Conservation (phyloP, 1,140 invertebrate species). For the Ylistrum balloti region DNA sequence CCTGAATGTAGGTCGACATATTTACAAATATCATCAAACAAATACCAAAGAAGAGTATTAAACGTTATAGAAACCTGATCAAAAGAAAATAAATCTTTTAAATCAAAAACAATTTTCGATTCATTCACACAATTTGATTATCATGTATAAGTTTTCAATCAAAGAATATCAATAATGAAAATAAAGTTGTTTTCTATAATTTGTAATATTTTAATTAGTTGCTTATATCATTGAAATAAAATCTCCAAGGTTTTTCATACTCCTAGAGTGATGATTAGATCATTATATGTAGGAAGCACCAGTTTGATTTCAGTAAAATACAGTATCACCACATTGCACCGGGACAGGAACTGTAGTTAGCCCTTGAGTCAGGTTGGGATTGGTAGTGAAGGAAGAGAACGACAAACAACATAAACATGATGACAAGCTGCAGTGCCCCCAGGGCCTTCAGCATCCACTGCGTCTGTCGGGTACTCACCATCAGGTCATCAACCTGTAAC, state of each 20-base stretch:
- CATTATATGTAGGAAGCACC: neutral
- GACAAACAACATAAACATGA: slow-evolving; percentile 9
- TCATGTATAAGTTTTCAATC: neutral
- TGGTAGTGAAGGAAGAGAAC: neutral
- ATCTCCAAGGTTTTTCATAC: neutral
- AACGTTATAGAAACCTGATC: no score
- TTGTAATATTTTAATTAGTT: neutral
- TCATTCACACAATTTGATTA: neutral
- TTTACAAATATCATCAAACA: neutral
- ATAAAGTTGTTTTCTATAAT: neutral
- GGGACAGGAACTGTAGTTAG: neutral
- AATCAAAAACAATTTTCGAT: no score
- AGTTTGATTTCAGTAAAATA: neutral
- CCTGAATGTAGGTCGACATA: neutral
- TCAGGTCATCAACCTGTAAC: neutral
- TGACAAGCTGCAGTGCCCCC: neutral
- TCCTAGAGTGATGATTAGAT: neutral
- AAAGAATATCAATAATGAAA: neutral
- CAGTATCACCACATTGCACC: neutral
- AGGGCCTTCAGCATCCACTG: slow-evolving; percentile 19
- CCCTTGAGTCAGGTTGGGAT: neutral
- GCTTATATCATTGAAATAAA: neutral
- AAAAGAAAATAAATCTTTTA: no score
- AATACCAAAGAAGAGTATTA: neutral
- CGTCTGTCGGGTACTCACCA: neutral